Evolutionary conservation across 1,140 invertebrate species (phyloP), one percentile per base, ranked within the genome.

Genomic region (Eubasilissa regina): DNA sequence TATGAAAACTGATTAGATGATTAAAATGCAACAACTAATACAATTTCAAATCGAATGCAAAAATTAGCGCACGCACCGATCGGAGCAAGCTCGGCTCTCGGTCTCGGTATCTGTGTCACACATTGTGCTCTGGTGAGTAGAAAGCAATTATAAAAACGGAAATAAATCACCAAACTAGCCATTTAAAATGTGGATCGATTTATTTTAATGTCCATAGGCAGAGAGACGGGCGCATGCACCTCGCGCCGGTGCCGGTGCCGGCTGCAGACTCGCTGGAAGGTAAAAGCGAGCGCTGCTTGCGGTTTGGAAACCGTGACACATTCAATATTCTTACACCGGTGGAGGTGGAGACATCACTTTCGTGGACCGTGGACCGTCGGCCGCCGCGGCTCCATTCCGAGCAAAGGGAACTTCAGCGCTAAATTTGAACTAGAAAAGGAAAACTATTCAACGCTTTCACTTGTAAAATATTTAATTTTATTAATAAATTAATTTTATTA

Each of bases 301-400:
- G 55, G 55, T 21, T 58, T 58, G 55, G 55, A 58, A 58, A 58
- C 55, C 17, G 55, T 58, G 55, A 58, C 17, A 35, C 25, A 35
- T 35, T 35, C 25, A 35, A 35, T 35, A 35, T 19, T 58, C 55
- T 58, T 55, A 15, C 0, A 21, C 55, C 53, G 17, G 12, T 8
- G 55, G 55, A 21, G 55, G 21, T 8, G 55, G 55, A 21, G 55
- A 15, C 55, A 21, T 21, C 55, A 10, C 55, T 19, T 53, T 17
- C 17, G 3, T 0, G 17, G 55, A 21, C 55, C 17, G 17, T 19
- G n/a, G n/a, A n/a, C n/a, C n/a, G n/a, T n/a, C n/a, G n/a, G n/a
- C n/a, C n/a, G n/a, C 25, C 25, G 25, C 25, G 25, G 25, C 25
- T 6, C 1, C 25, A 35, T 35, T 35, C 25, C 25, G 6, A 35